A percentile compares a stretch with the other conserved stretches of the same genome.
Conservation (phyloP, 2,797 vertebrate genomes). For the Myiothlypis coronata region DNA sequence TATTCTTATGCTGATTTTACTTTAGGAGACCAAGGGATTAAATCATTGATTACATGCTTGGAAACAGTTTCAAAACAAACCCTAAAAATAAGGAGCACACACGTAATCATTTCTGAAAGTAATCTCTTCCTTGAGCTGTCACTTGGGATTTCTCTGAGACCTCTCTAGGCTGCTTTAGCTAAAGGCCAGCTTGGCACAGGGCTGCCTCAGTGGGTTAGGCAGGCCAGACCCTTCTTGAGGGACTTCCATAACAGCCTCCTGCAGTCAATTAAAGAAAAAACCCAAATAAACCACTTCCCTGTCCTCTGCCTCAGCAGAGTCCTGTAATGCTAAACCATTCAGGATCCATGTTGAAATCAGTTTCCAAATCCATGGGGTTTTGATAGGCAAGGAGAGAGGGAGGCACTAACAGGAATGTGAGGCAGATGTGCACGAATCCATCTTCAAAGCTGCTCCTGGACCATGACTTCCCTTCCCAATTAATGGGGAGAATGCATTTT, state of each 20-base stretch:
- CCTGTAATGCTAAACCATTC: background rate
- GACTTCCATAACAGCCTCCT: background rate
- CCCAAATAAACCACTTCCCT: background rate
- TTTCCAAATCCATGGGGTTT: background rate
- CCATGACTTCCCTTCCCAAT: background rate
- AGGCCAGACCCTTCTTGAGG: background rate
- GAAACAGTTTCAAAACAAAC: conserved; percentile 18
- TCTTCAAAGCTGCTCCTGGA: background rate
- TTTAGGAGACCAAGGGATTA: background rate
- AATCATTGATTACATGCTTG: background rate
- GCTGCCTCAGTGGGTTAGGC: background rate
- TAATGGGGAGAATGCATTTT: background rate
- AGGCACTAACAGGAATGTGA: background rate
- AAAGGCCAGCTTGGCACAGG: conserved; percentile 1
- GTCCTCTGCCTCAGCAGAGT: background rate
- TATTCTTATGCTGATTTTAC: background rate
- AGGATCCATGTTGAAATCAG: background rate
- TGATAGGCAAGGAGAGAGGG: background rate
- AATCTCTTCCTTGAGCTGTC: conserved; percentile 37
- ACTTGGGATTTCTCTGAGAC: conserved; percentile 28
- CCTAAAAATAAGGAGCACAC: conserved; percentile 1
- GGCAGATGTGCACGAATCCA: background rate
- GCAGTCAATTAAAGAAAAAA: background rate
- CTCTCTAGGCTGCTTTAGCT: conserved; percentile 42
- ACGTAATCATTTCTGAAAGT: conserved; percentile 42